Base-by-base conservation (phyloP, 2,888 invertebrate species). In the Chaitophorus viminalis region DNA sequence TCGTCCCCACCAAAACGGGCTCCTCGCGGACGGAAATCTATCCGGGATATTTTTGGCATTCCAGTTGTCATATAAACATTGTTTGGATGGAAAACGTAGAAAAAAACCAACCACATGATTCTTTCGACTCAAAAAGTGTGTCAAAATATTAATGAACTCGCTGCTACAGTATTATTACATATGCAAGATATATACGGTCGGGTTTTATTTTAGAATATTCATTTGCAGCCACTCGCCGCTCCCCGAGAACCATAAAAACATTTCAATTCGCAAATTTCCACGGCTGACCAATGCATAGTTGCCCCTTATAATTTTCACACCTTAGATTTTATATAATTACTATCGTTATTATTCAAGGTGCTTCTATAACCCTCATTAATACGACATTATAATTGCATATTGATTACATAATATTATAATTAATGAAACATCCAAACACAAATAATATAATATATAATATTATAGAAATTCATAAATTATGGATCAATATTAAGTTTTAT, bases 31-130 rank as follows among this genome's bases (percentile, higher is more conserved):
- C 81, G 74, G 79, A 79, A 87, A 87, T 87, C 87, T 87, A 87
- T 87, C 87, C 86, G 87, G 87, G 87, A 87, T 87, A 87, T 87
- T 87, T 87, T 87, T 87, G 87, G 87, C 87, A 54, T 87, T 87
- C 87, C 87, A 87, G 87, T 65, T 36, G 78, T 79, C 78, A 36
- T 78, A 78, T 54, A 78, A 70, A 86, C 70, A 60, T 72, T 39
- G 84, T 76, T 87, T 39, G 75, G 76, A 81, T 79, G 87, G 72
- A 74, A 87, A 87, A 79, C 54, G 29, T 25, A 29, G 72, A 36
- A 74, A 54, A 70, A 82, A 39, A 82, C 14, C n/a, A 11, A 39
- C 39, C 70, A 81, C 74, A 74, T n/a, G 79, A 86, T 79, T 79
- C 72, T 70, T 74, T 60, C 17, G 8, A 68, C 46, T 39, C 70